Percentiles rank a stretch among this genome's conserved stretches.
Evolutionary conservation across 2,888 invertebrate species (phyloP).

Genomic region (Alviniconcha strummeri): DNA sequence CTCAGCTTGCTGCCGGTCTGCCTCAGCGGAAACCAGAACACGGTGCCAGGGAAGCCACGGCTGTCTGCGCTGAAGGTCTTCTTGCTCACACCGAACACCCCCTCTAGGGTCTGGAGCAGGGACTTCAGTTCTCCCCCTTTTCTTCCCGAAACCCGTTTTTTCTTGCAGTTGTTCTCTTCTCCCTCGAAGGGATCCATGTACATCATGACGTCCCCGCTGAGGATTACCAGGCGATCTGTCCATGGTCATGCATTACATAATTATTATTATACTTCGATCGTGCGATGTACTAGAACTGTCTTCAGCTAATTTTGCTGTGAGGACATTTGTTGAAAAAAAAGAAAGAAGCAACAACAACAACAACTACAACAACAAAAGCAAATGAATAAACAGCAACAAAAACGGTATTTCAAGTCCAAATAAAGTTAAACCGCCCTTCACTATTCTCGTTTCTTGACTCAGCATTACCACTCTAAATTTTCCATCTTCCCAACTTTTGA

Average conservation of each 20-base stretch:
- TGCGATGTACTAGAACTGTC: too few species aligned
- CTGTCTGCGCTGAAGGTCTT: not conserved
- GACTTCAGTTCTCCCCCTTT: conserved; percentile 10
- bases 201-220: conserved; percentile 6
- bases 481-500: too few species aligned
- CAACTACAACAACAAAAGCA: too few species aligned
- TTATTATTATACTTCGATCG: too few species aligned
- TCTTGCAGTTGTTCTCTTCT: not conserved
- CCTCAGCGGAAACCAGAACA: conserved; percentile 23
- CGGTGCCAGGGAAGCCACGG: conserved; percentile 8
- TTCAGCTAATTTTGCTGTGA: too few species aligned
- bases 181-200: conserved; percentile 24
- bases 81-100: not conserved
- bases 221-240: conserved; percentile 12
- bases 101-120: not conserved
- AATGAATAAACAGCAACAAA: too few species aligned
- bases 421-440: too few species aligned
- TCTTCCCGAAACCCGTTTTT: not conserved
- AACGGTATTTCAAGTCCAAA: too few species aligned
- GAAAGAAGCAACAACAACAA: too few species aligned
- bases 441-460: too few species aligned
- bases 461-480: too few species aligned
- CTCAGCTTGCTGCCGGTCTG: not conserved
- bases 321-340: too few species aligned
- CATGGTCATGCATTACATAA: not conserved